Conservation (phyloP, 2,888 invertebrate species). For the Drosophila mulleri region DNA sequence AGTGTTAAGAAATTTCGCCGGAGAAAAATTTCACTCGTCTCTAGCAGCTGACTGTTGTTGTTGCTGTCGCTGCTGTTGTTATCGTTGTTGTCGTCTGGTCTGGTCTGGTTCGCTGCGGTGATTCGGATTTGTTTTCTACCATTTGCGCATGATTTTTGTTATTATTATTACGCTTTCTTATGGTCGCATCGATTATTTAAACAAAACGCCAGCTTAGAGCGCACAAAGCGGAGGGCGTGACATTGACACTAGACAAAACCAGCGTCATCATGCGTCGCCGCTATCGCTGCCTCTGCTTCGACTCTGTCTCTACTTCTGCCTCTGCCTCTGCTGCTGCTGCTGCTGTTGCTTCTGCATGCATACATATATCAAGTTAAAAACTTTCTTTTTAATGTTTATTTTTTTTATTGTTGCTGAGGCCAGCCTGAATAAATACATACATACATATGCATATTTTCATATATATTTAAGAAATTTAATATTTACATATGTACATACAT, state of each 20-base stretch:
- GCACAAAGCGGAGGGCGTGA: conserved; percentile 54
- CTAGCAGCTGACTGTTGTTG: conserved; percentile 23
- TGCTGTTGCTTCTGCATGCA: background rate
- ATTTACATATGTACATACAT: conserved; percentile 25
- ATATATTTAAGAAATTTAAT: conserved; percentile 23
- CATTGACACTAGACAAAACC: conserved; percentile 65
- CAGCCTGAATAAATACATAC: background rate
- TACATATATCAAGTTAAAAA: conserved; percentile 43
- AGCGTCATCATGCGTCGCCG: conserved; percentile 5
- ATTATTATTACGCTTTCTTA: conserved; percentile 65
- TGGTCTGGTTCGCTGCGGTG: conserved; percentile 17
- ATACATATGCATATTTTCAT: background rate
- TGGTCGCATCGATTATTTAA: conserved; percentile 57
- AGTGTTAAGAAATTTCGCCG: conserved; percentile 74
- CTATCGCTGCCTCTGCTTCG: background rate
- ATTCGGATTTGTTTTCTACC: conserved; percentile 59
- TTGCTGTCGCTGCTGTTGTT: conserved; percentile 22
- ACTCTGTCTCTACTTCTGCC: background rate
- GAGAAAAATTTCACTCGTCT: conserved; percentile 67
- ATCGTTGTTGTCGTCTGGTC: conserved; percentile 16
- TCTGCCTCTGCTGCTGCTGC: background rate
- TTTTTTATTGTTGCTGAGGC: conserved; percentile 17
- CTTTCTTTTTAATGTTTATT: conserved; percentile 66
- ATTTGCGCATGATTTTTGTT: conserved; percentile 67
- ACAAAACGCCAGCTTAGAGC: conserved; percentile 42